phyloP scores from a whole-genome alignment of 2,797 vertebrate genomes.

The Pelochelys cantorii region DNA sequence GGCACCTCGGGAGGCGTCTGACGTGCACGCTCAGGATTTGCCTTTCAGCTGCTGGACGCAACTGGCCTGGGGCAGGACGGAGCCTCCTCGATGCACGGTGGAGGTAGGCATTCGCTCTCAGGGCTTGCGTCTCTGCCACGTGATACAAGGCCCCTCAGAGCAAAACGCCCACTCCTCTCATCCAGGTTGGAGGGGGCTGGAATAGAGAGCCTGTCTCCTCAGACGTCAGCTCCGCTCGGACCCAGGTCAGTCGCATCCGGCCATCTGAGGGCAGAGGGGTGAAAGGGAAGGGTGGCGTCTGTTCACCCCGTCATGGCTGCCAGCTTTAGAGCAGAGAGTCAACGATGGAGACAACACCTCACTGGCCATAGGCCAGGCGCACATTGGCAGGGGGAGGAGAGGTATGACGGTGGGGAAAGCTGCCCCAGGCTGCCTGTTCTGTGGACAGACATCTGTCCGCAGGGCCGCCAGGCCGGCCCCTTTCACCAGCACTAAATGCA shows the following conservation, averaged over 20 bases:
- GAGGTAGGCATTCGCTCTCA: neutral
- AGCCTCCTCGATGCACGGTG: neutral
- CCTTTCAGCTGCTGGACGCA: neutral
- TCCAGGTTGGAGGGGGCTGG: neutral
- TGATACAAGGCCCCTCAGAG: neutral
- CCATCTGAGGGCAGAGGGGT: neutral
- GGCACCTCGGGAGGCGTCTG: neutral
- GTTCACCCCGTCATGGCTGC: neutral
- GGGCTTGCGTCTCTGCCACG: neutral
- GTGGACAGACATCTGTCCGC: neutral
- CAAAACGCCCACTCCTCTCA: neutral
- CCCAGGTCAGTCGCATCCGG: neutral
- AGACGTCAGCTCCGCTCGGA: neutral
- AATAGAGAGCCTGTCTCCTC: neutral
- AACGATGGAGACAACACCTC: rapidly evolving
- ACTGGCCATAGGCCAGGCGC: neutral
- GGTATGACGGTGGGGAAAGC: neutral
- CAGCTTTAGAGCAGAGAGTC: neutral
- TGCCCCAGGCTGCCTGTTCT: neutral
- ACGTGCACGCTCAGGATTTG: neutral
- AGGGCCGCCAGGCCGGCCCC: conserved; percentile 17
- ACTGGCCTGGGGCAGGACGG: neutral
- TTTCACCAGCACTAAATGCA: conserved; percentile 64
- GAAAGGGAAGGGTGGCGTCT: neutral
- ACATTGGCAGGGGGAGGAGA: neutral